These are phyloP conservation scores for Coenonympha glycerion DNA, from an alignment of 2,888 invertebrate species.

Conservation along the genomic window DNA sequence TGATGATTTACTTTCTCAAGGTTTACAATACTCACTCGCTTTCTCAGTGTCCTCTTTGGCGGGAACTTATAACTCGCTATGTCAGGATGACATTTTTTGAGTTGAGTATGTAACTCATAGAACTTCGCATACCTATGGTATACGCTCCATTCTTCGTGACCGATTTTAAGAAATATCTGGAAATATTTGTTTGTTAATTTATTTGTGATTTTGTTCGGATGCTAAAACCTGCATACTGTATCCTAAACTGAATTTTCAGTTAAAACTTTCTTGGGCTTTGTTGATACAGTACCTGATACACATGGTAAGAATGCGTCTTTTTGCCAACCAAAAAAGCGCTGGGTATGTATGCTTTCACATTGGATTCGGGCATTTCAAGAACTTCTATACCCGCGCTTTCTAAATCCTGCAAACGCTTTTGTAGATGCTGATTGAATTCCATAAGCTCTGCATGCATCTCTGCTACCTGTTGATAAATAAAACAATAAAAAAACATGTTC, in stretches of 20 bases:
- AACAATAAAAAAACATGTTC: background rate
- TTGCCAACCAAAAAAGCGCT: constrained; percentile 83
- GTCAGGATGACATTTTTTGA: constrained; percentile 88
- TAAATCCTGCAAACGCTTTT: constrained; percentile 78
- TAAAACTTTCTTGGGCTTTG: too few species aligned
- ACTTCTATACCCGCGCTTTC: constrained; percentile 59
- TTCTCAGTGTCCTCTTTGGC: constrained; percentile 94
- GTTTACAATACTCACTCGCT: constrained; percentile 79
- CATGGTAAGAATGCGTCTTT: constrained; percentile 86
- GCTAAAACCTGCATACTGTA: too few species aligned
- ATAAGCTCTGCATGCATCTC: constrained; percentile 96
- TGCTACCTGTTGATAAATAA: constrained; percentile 79
- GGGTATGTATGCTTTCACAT: constrained; percentile 91
- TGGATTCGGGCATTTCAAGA: constrained; percentile 57
- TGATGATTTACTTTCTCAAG: too few species aligned
- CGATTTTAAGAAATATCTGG: constrained; percentile 86
- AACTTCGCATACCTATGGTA: constrained; percentile 96
- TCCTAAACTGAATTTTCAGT: too few species aligned
- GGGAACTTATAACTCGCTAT: constrained; percentile 92
- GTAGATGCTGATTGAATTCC: constrained; percentile 91
- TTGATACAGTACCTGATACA: constrained; percentile 91
- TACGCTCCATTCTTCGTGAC: constrained; percentile 96
- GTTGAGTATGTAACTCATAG: constrained; percentile 86
- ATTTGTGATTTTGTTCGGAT: too few species aligned
- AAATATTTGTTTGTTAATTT: background rate